Evolutionary conservation across 1,140 invertebrate species (phyloP).

Genomic region (Meloidogyne exigua): DNA sequence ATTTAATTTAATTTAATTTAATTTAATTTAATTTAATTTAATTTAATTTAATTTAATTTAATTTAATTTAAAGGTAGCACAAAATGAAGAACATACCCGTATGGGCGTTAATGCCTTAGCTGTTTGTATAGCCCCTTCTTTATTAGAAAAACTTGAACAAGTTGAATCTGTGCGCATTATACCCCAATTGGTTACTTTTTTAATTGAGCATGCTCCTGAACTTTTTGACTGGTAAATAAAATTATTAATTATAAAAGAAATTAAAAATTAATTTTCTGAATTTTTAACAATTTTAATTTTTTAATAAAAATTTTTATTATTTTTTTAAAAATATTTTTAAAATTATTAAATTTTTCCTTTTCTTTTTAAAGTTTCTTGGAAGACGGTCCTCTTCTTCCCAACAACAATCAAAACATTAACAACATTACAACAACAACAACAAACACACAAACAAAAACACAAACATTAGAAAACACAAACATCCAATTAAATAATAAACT

Average conservation of each 20-base stretch:
- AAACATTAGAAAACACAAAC: not conserved
- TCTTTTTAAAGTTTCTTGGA: conserved; percentile 34
- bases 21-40: not conserved
- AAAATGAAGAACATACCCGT: conserved; percentile 36
- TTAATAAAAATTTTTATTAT: too few species aligned
- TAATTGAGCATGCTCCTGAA: conserved; percentile 45
- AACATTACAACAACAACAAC: too few species aligned
- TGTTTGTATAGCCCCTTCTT: conserved; percentile 47
- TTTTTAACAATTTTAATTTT: too few species aligned
- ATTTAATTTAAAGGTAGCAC: conserved; percentile 38
- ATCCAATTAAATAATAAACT: not conserved
- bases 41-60: not conserved
- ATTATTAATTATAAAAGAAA: too few species aligned
- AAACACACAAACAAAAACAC: not conserved
- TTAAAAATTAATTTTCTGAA: too few species aligned
- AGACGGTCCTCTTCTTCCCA: conserved; percentile 39
- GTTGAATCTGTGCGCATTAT: conserved; percentile 44
- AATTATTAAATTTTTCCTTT: not conserved
- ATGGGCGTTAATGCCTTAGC: conserved; percentile 44
- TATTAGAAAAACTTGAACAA: conserved; percentile 47
- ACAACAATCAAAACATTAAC: too few species aligned
- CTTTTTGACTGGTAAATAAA: conserved; percentile 38
- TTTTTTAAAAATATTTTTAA: too few species aligned
- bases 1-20: not conserved
- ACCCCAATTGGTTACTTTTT: conserved; percentile 43